Evolutionary conservation across 2,113 vertebrate species (phyloP), one percentile per base, ranked within the genome.

Genomic region (Psilopsiagon aurifrons): DNA sequence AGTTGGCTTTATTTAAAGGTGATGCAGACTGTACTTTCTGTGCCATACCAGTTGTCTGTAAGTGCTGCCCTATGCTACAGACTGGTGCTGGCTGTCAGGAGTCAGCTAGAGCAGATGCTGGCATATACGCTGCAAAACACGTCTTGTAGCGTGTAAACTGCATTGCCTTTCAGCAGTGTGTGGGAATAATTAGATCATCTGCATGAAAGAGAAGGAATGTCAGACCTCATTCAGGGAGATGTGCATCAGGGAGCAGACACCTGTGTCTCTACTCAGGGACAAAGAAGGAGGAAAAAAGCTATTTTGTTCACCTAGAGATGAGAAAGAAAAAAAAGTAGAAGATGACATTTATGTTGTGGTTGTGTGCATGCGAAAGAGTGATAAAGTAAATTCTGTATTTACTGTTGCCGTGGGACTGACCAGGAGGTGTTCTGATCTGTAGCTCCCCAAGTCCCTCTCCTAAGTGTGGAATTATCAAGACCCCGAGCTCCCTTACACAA

Each of bases 181-280:
- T 69, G 68, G 54, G 90, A 94, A 82, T 92, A 76, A 91, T 96
- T 83, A 95, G 77, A 63, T 92, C 43, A 95, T 93, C 74, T 92
- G 64, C 71, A 68, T 59, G 95, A 66, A 88, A 75, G 71, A 52
- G 49, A 43, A 68, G 46, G 57, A 69, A 70, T 85, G 85, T 80
- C 86, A 93, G 83, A 51, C 49, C 62, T 92, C 52, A 51, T 95
- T 96, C 91, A 88, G 75, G 52, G 88, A 93, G 71, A 83, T 63
- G 60, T 41, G 55, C 77, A 75, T 77, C 68, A 78, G 52, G 62
- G 68, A 91, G 60, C 31, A 94, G 64, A 71, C 80, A 95, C 83
- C 82, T 93, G 52, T 84, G 51, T 57, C 35, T 86, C 41, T 80
- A 7, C 79, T 55, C 3, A 2, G 27, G 22, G 66, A 69, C 37